These are phyloP conservation scores for Actinostola sp. DNA, from an alignment of 92 coral and sea anemone species.

Conservation along the genomic window DNA sequence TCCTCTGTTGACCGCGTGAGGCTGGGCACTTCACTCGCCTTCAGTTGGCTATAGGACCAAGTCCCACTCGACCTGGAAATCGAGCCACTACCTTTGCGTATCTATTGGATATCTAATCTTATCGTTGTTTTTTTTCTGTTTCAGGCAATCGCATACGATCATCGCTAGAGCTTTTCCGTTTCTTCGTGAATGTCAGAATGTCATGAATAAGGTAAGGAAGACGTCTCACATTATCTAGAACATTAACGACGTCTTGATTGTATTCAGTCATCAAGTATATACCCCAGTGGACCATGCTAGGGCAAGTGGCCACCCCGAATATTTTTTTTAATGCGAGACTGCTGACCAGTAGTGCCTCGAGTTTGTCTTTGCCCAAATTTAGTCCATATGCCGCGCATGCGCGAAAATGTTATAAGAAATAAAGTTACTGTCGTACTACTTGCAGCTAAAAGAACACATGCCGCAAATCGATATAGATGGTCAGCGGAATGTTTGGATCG, in stretches of 20 bases:
- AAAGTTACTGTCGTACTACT: neutral
- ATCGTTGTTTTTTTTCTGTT: neutral
- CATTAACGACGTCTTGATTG: neutral
- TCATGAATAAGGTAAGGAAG: conserved; percentile 62
- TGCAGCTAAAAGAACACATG: conserved; percentile 71
- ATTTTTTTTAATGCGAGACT: too few species aligned
- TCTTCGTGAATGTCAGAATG: conserved; percentile 75
- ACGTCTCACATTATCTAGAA: neutral
- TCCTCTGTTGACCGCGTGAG: too few species aligned
- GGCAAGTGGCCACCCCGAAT: too few species aligned
- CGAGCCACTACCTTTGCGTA: neutral
- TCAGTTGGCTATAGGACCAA: too few species aligned
- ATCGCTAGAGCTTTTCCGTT: conserved; percentile 79
- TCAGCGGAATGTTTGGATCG: conserved; percentile 88
- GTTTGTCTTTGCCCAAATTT: too few species aligned
- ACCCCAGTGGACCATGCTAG: too few species aligned
- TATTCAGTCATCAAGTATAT: neutral
- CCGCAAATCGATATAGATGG: conserved; percentile 97
- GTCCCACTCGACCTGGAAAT: too few species aligned
- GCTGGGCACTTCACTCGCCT: too few species aligned
- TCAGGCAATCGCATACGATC: conserved; percentile 54
- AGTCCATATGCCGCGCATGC: too few species aligned
- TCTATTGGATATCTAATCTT: neutral
- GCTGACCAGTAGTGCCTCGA: too few species aligned
- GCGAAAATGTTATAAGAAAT: too few species aligned